Evolutionary conservation across 2,113 vertebrate genomes (phyloP).

Genomic region (Dissostichus mawsoni): DNA sequence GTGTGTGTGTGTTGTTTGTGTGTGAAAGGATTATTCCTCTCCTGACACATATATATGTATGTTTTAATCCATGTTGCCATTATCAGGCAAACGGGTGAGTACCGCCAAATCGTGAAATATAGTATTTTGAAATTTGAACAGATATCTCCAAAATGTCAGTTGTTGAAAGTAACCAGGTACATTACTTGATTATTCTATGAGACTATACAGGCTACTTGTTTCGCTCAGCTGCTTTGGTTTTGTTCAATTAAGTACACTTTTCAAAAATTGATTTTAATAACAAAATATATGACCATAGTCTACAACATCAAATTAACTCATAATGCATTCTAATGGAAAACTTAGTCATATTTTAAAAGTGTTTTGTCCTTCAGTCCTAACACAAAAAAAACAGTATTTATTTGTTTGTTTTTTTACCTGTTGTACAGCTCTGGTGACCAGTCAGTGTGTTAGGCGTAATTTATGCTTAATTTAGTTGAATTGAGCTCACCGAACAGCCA

Average conservation of each 20-base stretch:
- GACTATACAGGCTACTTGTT: neutral
- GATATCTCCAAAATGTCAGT: neutral
- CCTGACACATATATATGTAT: neutral
- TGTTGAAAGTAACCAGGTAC: neutral
- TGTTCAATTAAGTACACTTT: neutral
- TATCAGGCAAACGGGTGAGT: neutral
- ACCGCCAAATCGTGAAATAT: neutral
- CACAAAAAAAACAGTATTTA: neutral
- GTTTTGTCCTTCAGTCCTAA: neutral
- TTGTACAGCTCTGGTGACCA: neutral
- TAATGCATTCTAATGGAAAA: neutral
- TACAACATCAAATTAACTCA: neutral
- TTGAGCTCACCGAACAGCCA: neutral
- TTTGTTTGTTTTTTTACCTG: neutral
- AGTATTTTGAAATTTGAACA: neutral
- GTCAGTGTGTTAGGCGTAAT: neutral
- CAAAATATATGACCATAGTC: neutral
- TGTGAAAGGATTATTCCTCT: constrained; percentile 40
- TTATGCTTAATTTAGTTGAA: constrained; percentile 5
- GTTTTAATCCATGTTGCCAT: neutral
- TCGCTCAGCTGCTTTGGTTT: neutral
- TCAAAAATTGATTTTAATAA: neutral
- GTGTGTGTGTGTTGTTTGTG: neutral
- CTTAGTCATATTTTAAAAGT: neutral
- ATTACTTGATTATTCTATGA: neutral